Percentiles rank a stretch among this genome's conserved stretches.
These are phyloP conservation scores for Cavia aperea DNA, from an alignment of 2,113 vertebrate genomes.

Conservation along the genomic window DNA sequence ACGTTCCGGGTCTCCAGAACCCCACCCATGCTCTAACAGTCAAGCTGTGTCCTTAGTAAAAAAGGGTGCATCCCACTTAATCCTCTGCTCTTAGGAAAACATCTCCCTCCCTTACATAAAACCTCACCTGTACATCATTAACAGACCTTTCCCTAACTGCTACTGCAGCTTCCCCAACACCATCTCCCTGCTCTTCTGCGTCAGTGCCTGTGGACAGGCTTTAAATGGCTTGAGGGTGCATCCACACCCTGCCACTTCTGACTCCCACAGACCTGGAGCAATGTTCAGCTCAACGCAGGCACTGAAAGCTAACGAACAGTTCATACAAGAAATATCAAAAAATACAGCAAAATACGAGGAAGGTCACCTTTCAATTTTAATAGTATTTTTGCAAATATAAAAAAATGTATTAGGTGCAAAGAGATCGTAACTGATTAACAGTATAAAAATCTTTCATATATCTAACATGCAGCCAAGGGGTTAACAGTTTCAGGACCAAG, in stretches of 20 bases:
- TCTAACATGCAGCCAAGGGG: background rate
- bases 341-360: background rate
- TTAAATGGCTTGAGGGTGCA: background rate
- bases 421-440: background rate
- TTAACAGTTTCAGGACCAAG: constrained; percentile 16
- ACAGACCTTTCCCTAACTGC: background rate
- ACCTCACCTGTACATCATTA: background rate
- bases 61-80: background rate
- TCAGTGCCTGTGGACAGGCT: background rate
- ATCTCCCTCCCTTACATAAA: background rate
- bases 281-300: background rate
- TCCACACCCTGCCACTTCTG: background rate
- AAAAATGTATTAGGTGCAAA: background rate
- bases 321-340: background rate
- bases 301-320: background rate
- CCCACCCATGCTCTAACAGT: background rate
- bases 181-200: background rate
- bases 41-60: background rate
- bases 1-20: constrained; percentile 4
- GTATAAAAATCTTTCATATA: background rate
- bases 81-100: background rate
- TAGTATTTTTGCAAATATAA: constrained; percentile 29
- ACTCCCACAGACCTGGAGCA: background rate
- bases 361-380: background rate
- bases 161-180: background rate